Base-by-base conservation (phyloP, 1,140 invertebrate genomes). In the Mesaphorura yosii region DNA sequence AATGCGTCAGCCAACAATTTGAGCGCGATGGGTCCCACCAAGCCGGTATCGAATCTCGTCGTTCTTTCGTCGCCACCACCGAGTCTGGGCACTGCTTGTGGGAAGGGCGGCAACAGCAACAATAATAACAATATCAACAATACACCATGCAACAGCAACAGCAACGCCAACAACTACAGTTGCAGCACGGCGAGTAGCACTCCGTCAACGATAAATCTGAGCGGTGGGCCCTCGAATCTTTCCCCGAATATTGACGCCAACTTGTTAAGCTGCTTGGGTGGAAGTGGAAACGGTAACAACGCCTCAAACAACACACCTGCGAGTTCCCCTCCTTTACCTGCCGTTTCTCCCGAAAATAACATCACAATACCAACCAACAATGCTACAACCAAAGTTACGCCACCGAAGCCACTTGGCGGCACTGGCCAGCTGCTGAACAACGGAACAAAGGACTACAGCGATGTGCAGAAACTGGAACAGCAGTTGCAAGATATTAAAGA, bases 401-500 rank as follows among this genome's bases (percentile, higher is more conserved):
- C 49, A n/a, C 46, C 29, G 19, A 19, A 34, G 14, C 34, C 17
- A 19, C 4, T 39, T 17, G 48, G 25, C 22, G 27, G 29, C 6
- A 7, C 38, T n/a, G 58, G 54, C 31, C 53, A 49, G 25, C 68
- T 86, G 60, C 86, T 88, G 81, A 90, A 89, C 70, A 90, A 91
- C 71, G 86, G 84, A 22, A 79, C 78, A 25, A 71, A 82, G 47
- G 84, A 86, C 68, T 76, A 74, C 59, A 77, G 77, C 59, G 89
- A 95, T 70, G 82, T 94, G 46, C 86, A 93, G 70, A 94, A 94
- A 68, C 73, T 96, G 15, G 88, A 94, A 66, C 91, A 97, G 68
- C 90, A 97, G 68, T 72, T 96, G 53, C 88, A 95, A 70, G 92
- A 96, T 68, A 95, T 96, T 56, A 95, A 95, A 67, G 92, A 97